Percentiles rank a stretch among this genome's conserved stretches.
Evolutionary conservation across 2,113 vertebrate genomes (phyloP).

Genomic region (Myotis yumanensis): DNA sequence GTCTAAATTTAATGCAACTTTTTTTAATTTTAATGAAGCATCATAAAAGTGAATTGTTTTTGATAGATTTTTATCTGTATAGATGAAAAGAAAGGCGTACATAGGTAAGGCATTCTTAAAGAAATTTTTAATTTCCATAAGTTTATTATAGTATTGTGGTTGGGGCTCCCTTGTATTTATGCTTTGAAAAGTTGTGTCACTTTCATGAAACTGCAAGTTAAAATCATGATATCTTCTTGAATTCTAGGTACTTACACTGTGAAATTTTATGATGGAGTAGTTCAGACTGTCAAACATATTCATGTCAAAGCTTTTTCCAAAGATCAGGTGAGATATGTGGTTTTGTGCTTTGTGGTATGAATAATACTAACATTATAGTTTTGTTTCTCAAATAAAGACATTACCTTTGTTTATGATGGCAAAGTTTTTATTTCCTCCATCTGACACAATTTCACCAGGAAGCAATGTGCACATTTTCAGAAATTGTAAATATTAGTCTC

Average conservation of each 20-base stretch:
- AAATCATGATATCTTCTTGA: conserved; percentile 73
- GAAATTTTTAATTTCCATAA: background rate
- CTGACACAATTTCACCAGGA: conserved; percentile 48
- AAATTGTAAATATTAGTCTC: conserved; percentile 57
- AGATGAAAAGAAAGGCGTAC: conserved; percentile 19
- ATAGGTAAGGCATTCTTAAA: conserved; percentile 42
- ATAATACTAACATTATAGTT: conserved; percentile 45
- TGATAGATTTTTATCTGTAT: conserved; percentile 7
- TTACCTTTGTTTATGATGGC: conserved; percentile 45
- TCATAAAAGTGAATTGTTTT: background rate
- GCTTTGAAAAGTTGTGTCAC: conserved; percentile 61
- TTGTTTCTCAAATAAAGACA: conserved; percentile 46
- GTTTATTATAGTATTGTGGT: conserved; percentile 25
- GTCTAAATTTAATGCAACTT: conserved; percentile 35
- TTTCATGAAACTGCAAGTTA: conserved; percentile 64
- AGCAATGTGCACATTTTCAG: conserved; percentile 38
- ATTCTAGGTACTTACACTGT: conserved; percentile 95
- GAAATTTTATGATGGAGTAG: conserved; percentile 97
- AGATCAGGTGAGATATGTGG: conserved; percentile 87
- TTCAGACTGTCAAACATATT: conserved; percentile 96
- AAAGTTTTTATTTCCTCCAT: conserved; percentile 58
- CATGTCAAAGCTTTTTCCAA: conserved; percentile 95
- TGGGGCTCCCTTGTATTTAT: conserved; percentile 52
- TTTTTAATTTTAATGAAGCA: conserved; percentile 6
- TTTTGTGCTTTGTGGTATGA: conserved; percentile 69